Percentiles rank a stretch among this genome's conserved stretches.
phyloP scores from a whole-genome alignment of 2,888 invertebrate genomes.

The Macrostomum cliftonense region DNA sequence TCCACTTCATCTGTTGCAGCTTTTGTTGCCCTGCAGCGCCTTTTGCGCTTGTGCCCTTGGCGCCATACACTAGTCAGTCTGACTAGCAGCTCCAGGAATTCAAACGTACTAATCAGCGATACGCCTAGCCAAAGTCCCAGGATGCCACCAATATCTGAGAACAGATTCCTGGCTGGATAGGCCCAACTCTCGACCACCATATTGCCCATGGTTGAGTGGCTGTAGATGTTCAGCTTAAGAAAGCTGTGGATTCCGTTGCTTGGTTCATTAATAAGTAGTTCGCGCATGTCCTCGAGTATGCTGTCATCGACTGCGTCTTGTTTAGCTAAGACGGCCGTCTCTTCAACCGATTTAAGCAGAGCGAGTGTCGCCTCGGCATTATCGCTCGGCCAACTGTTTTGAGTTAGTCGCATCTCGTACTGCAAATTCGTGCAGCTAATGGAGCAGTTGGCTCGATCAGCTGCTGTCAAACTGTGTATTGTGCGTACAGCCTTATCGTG shows the following conservation, averaged over 20 bases:
- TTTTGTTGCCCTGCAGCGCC: no score
- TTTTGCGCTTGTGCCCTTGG: no score
- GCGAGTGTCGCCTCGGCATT: no score
- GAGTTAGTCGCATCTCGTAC: constrained; percentile 1
- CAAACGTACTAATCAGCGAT: constrained; percentile 1
- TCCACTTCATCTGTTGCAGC: no score
- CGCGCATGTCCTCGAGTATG: no score
- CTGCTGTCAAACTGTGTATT: background rate
- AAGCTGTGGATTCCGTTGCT: background rate
- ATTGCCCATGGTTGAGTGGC: constrained; percentile 3
- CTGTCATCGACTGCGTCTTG: no score
- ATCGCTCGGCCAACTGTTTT: constrained; percentile 55
- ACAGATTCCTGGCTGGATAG: constrained; percentile 4
- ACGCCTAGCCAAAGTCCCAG: constrained; percentile 4
- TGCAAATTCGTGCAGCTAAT: background rate
- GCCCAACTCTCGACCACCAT: constrained; percentile 4
- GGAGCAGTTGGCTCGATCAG: background rate
- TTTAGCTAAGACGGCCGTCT: no score
- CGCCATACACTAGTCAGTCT: no score
- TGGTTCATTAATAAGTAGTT: no score
- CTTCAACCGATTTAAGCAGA: no score
- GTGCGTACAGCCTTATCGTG: constrained; percentile 2
- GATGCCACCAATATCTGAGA: constrained; percentile 3
- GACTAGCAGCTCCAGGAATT: constrained; percentile 2
- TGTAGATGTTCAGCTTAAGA: constrained; percentile 5